Conservation (phyloP, 2,113 vertebrate species). For the Tapirus terrestris region DNA sequence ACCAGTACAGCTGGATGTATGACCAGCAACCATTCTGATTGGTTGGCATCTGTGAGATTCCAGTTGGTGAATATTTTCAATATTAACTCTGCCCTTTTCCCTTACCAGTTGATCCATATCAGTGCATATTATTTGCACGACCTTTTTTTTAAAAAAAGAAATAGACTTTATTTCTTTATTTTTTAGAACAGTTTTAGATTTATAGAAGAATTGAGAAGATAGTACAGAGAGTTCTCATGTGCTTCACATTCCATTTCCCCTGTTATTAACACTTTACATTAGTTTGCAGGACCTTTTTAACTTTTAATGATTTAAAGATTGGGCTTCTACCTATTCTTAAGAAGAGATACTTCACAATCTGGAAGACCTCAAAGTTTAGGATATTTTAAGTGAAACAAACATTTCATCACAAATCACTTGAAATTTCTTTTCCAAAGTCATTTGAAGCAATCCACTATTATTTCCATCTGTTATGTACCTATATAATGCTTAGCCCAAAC, state of each 20-base stretch:
- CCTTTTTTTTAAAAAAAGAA: not conserved
- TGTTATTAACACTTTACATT: not conserved
- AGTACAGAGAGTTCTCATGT: not conserved
- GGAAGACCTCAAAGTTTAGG: not conserved
- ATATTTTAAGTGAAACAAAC: constrained; percentile 27
- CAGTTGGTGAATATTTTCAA: not conserved
- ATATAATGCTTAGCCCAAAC: not conserved
- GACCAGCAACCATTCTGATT: not conserved
- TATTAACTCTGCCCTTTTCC: not conserved
- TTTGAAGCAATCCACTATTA: not conserved
- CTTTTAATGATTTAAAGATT: constrained; percentile 19
- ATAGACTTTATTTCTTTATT: not conserved
- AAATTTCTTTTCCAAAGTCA: not conserved
- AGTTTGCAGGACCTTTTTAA: not conserved
- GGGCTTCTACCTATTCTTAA: not conserved
- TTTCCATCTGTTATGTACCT: not conserved
- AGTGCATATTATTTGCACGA: not conserved
- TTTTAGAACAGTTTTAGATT: not conserved
- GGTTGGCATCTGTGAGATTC: not conserved
- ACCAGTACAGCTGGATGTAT: not conserved
- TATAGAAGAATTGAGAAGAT: not conserved
- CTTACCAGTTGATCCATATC: not conserved
- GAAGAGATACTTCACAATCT: not conserved
- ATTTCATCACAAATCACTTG: constrained; percentile 9
- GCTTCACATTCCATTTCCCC: not conserved